Conservation (phyloP, 2,888 invertebrate species). For the Cantharis rustica region DNA sequence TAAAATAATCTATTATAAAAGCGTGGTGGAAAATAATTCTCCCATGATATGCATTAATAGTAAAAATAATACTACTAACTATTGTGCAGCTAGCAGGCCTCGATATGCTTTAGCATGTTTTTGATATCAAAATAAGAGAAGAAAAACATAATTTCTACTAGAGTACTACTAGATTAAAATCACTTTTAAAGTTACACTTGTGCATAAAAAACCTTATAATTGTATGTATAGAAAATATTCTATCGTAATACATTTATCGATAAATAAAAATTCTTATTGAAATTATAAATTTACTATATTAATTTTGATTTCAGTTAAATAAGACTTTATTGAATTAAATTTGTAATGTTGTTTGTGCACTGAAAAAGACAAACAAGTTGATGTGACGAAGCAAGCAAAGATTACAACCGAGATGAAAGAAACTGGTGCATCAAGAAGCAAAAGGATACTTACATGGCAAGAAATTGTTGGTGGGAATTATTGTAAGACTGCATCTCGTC, state of each 20-base stretch:
- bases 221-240: too few relatives aligned
- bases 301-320: not conserved
- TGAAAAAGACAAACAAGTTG: not conserved
- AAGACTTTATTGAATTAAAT: not conserved
- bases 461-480: slow-evolving; percentile 75
- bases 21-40: too few relatives aligned
- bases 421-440: not conserved
- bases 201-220: not conserved
- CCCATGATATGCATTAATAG: too few relatives aligned
- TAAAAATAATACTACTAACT: too few relatives aligned
- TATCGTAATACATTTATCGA: not conserved
- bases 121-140: too few relatives aligned
- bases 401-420: not conserved
- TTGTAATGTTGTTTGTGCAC: not conserved
- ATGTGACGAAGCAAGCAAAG: not conserved
- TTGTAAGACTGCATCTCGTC: slow-evolving; percentile 84
- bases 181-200: not conserved
- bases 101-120: too few relatives aligned
- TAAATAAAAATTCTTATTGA: not conserved
- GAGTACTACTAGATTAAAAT: not conserved
- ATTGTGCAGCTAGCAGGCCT: too few relatives aligned
- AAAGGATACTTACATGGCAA: slow-evolving; percentile 74
- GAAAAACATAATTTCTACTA: too few relatives aligned
- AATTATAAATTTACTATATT: not conserved
- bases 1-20: too few relatives aligned